Percentiles rank a stretch among this genome's conserved stretches.
These are phyloP conservation scores for Aricia agestis DNA, from an alignment of 1,140 invertebrate genomes.

Conservation along the genomic window DNA sequence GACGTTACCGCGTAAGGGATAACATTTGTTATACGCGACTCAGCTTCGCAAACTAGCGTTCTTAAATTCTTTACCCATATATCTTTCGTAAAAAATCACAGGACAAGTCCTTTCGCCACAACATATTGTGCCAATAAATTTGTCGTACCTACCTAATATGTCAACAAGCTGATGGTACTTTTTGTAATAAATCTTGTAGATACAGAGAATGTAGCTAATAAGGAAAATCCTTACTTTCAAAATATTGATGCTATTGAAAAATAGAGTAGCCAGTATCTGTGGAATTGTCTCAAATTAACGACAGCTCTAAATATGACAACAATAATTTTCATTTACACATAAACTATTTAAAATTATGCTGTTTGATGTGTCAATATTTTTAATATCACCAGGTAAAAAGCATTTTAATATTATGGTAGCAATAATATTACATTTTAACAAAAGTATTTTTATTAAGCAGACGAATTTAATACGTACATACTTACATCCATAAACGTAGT, in stretches of 20 bases:
- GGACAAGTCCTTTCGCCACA: conserved; percentile 55
- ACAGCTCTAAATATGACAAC: no score
- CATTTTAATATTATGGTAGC: no score
- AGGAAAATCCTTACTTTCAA: neutral
- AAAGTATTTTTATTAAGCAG: no score
- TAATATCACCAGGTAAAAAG: no score
- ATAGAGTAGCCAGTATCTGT: no score
- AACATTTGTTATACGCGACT: conserved; percentile 24
- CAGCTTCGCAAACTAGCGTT: conserved; percentile 15
- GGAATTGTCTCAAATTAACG: no score
- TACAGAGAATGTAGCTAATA: conserved; percentile 19
- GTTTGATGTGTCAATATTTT: no score
- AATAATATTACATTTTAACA: no score
- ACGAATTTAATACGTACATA: neutral
- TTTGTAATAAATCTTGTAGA: conserved; percentile 64
- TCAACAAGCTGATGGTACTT: conserved; percentile 63
- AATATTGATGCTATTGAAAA: no score
- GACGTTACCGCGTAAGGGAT: conserved; percentile 21
- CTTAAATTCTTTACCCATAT: conserved; percentile 34
- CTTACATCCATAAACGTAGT: neutral
- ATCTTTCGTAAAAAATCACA: conserved; percentile 53
- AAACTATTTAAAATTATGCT: no score
- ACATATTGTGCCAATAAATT: conserved; percentile 74
- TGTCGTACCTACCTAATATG: conserved; percentile 68
- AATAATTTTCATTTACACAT: no score